Evolutionary conservation across 2,113 vertebrate genomes (phyloP).

Genomic region (Daphoenositta chrysoptera): DNA sequence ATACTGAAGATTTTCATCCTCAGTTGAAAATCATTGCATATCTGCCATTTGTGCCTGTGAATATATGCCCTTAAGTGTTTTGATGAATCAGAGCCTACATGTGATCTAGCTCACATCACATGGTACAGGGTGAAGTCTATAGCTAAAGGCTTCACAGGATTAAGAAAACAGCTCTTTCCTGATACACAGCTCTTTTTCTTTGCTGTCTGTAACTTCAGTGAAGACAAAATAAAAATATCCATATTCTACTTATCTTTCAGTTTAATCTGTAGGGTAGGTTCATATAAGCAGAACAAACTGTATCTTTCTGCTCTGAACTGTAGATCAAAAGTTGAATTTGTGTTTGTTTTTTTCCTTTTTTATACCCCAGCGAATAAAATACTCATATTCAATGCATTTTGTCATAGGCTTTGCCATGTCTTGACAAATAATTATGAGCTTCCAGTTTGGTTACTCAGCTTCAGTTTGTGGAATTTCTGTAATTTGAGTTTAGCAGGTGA

Average conservation of each 20-base stretch:
- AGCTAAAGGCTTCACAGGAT: background rate
- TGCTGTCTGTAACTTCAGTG: background rate
- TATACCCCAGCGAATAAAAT: background rate
- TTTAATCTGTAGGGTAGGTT: background rate
- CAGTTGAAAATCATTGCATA: background rate
- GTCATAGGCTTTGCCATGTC: background rate
- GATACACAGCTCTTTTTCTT: background rate
- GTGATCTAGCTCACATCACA: background rate
- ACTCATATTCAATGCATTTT: background rate
- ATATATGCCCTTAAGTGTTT: background rate
- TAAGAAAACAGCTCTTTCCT: background rate
- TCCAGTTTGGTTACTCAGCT: background rate
- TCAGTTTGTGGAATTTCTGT: background rate
- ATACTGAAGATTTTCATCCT: background rate
- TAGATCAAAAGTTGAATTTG: background rate
- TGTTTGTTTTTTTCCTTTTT: rapidly evolving
- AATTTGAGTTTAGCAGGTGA: background rate
- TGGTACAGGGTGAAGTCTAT: background rate
- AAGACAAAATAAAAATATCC: background rate
- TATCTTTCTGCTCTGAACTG: background rate
- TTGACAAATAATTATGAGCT: background rate
- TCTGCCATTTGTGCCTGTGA: background rate
- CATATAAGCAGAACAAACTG: background rate
- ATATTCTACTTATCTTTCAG: background rate
- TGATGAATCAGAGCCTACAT: background rate